Conservation (phyloP, 2,113 vertebrate genomes). For the Trochalopteron elliotii region DNA sequence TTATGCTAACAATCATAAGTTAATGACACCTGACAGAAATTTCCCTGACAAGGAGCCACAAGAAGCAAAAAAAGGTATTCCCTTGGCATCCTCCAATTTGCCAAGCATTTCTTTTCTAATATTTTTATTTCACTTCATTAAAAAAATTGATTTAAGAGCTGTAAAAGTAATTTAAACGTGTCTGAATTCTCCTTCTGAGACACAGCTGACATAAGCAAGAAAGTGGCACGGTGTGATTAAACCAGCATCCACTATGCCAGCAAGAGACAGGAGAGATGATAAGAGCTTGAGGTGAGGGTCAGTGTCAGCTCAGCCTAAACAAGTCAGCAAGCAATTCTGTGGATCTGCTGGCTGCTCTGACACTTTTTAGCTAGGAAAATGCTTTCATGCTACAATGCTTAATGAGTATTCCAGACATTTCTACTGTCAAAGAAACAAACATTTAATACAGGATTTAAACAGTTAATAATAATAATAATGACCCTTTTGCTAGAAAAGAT, state of each 20-base stretch:
- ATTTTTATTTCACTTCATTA: neutral
- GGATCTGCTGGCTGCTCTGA: neutral
- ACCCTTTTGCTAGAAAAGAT: neutral
- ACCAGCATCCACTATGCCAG: neutral
- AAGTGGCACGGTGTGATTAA: neutral
- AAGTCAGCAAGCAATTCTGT: neutral
- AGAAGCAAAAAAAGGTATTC: neutral
- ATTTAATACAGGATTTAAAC: neutral
- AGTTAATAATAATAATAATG: neutral
- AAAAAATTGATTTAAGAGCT: neutral
- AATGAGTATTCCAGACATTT: neutral
- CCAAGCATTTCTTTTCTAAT: neutral
- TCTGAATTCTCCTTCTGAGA: neutral
- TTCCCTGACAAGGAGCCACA: neutral
- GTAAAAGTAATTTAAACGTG: neutral
- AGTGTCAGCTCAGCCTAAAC: neutral
- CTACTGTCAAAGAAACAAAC: neutral
- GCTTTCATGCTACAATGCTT: neutral
- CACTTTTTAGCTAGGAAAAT: neutral
- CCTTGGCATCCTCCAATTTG: neutral
- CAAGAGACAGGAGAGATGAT: neutral
- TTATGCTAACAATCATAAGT: neutral
- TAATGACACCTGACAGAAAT: neutral
- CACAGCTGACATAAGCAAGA: neutral
- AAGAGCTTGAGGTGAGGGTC: neutral